Conservation (phyloP, 1,140 invertebrate species). For the Macrobrachium nipponense region DNA sequence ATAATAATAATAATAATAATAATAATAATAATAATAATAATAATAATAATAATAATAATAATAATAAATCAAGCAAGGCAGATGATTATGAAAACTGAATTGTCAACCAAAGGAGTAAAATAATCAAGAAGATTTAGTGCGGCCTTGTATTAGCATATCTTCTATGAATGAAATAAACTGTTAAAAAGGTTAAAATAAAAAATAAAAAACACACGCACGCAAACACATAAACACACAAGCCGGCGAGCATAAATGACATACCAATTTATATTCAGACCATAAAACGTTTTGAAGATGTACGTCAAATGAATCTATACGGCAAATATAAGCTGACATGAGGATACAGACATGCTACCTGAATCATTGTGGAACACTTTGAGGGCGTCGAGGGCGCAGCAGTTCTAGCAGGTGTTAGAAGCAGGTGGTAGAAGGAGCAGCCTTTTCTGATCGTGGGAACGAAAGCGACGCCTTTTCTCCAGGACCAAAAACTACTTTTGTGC, state of each 20-base stretch:
- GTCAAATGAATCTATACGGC: background rate
- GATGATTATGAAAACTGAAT: background rate
- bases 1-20: background rate
- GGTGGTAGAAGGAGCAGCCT: background rate
- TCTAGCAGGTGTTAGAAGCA: constrained; percentile 33
- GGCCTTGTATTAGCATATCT: too few relatives aligned
- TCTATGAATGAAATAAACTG: too few relatives aligned
- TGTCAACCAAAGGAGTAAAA: background rate
- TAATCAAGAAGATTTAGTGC: too few relatives aligned
- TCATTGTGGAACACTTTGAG: constrained; percentile 21
- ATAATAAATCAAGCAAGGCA: background rate
- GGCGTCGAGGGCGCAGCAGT: constrained; percentile 23
- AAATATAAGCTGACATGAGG: background rate
- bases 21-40: background rate
- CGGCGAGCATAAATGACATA: background rate
- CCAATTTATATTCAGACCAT: too few relatives aligned
- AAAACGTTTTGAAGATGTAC: too few relatives aligned
- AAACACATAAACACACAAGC: background rate
- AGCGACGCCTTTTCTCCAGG: too few relatives aligned
- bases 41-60: background rate
- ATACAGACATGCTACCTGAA: constrained; percentile 16
- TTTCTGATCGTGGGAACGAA: too few relatives aligned
- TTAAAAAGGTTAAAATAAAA: too few relatives aligned
- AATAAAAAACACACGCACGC: too few relatives aligned
- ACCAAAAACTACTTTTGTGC: too few relatives aligned